A percentile compares a stretch with the other conserved stretches of the same genome.
Conservation (phyloP, 2,888 invertebrate species). For the Fragum fragum region DNA sequence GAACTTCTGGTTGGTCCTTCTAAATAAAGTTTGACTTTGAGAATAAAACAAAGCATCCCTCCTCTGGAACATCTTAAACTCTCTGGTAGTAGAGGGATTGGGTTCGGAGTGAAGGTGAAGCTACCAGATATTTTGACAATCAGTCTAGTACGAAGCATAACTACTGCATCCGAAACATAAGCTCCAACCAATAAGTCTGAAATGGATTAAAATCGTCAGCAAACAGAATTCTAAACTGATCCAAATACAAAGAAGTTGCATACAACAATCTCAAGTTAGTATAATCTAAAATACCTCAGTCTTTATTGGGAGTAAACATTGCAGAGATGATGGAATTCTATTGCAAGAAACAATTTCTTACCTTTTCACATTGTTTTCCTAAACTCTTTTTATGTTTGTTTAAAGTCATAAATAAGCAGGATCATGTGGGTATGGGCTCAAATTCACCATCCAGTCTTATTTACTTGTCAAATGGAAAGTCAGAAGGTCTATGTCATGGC, state of each 20-base stretch:
- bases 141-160: slow-evolving; percentile 50
- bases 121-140: slow-evolving; percentile 35
- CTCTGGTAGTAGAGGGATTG: slow-evolving; percentile 45
- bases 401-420: too few species aligned
- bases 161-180: slow-evolving; percentile 45
- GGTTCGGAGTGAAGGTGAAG: slow-evolving; percentile 36
- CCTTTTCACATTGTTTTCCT: neutral
- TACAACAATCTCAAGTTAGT: too few species aligned
- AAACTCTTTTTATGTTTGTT: neutral
- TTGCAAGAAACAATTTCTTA: neutral
- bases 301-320: neutral
- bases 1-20: neutral
- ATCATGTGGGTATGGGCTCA: too few species aligned
- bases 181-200: slow-evolving; percentile 62
- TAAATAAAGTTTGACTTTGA: neutral
- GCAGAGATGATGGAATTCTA: neutral
- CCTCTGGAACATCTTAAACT: slow-evolving; percentile 33
- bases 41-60: slow-evolving; percentile 31
- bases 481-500: too few species aligned
- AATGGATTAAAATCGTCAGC: too few species aligned
- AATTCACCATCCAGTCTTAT: too few species aligned
- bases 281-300: too few species aligned
- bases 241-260: too few species aligned
- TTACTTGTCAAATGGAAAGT: too few species aligned
- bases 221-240: too few species aligned